A percentile compares a stretch with the other conserved stretches of the same genome.
phyloP scores from a whole-genome alignment of 2,113 vertebrate genomes.

The Melanerpes aurifrons region DNA sequence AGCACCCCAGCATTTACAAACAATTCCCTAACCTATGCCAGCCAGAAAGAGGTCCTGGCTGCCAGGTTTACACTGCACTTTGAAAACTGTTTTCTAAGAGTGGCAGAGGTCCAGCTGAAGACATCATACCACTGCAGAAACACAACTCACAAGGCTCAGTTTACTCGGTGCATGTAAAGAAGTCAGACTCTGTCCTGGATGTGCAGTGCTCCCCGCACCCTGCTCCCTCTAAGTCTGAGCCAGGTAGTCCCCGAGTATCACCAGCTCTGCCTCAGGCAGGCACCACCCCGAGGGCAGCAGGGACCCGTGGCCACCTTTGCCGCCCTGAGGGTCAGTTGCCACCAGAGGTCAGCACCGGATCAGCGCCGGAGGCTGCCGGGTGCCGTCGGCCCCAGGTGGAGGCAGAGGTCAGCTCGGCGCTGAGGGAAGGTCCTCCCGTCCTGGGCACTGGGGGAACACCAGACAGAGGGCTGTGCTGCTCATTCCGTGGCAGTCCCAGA shows the following conservation, averaged over 20 bases:
- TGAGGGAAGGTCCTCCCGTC: not conserved
- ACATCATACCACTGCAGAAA: not conserved
- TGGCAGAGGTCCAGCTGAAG: not conserved
- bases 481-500: not conserved
- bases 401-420: not conserved
- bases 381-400: accelerated
- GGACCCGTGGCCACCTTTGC: not conserved
- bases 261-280: not conserved
- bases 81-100: not conserved
- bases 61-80: not conserved
- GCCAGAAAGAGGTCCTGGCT: not conserved
- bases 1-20: not conserved
- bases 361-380: not conserved
- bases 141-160: not conserved
- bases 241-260: not conserved
- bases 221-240: not conserved
- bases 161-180: not conserved
- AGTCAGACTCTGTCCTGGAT: not conserved
- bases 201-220: not conserved
- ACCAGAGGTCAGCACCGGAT: constrained; percentile 30
- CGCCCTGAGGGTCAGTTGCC: not conserved
- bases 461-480: accelerated
- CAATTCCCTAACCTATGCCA: not conserved
- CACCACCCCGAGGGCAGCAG: not conserved
- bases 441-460: accelerated